A percentile compares a stretch with the other conserved stretches of the same genome.
These are phyloP conservation scores for Monochamus saltuarius DNA, from an alignment of 1,140 invertebrate genomes.

Conservation along the genomic window DNA sequence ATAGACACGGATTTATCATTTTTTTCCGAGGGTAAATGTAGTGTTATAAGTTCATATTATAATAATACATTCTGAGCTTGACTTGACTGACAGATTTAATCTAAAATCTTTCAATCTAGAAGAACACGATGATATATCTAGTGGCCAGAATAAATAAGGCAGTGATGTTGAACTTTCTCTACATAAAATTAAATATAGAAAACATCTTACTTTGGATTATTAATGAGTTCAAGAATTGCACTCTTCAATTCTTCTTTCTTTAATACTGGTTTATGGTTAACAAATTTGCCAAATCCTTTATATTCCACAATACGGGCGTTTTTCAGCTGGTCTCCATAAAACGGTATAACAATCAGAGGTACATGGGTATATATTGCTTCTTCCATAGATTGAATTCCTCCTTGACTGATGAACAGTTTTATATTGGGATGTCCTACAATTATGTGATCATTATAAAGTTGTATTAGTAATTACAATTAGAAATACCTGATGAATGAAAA, in stretches of 20 bases:
- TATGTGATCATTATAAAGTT: too few relatives aligned
- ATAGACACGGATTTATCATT: too few relatives aligned
- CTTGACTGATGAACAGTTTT: constrained; percentile 56
- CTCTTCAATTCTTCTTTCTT: constrained; percentile 15
- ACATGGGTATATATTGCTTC: constrained; percentile 55
- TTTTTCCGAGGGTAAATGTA: too few relatives aligned
- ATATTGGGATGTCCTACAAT: constrained; percentile 50
- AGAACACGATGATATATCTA: too few relatives aligned
- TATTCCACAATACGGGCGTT: constrained; percentile 35
- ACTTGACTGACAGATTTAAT: too few relatives aligned
- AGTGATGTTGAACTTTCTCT: too few relatives aligned
- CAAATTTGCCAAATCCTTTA: constrained; percentile 30
- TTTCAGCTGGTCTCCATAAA: constrained; percentile 47
- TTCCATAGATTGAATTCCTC: constrained; percentile 55
- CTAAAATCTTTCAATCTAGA: too few relatives aligned
- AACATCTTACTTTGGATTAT: constrained; percentile 23
- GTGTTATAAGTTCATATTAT: too few relatives aligned
- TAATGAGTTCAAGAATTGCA: constrained; percentile 27
- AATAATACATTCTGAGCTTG: too few relatives aligned
- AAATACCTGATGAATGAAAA: too few relatives aligned
- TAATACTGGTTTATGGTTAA: constrained; percentile 10
- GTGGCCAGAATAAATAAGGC: too few relatives aligned
- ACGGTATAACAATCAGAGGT: constrained; percentile 55
- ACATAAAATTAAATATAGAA: too few relatives aligned
- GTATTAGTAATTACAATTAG: neutral